Evolutionary conservation across 2,888 invertebrate genomes (phyloP).

Genomic region (Gari tellinella): DNA sequence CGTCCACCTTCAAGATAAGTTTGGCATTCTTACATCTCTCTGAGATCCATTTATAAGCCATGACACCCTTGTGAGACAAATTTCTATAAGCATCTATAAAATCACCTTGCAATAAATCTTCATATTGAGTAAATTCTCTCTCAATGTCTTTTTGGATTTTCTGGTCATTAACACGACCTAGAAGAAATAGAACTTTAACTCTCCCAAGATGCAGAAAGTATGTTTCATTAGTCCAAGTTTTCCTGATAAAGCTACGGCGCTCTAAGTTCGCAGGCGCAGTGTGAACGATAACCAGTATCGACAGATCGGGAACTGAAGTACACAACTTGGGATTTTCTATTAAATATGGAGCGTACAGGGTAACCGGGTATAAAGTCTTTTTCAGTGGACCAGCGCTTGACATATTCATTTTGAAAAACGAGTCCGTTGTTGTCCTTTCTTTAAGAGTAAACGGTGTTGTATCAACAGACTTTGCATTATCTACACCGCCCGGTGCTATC

Average conservation of each 20-base stretch:
- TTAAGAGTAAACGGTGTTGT: too few relatives aligned
- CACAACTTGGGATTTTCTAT: constrained; percentile 48
- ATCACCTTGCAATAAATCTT: constrained; percentile 71
- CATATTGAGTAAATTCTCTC: constrained; percentile 53
- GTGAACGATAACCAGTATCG: constrained; percentile 57
- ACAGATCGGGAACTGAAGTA: constrained; percentile 26
- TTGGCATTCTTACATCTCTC: constrained; percentile 62
- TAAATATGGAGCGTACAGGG: constrained; percentile 33
- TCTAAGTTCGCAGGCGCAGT: constrained; percentile 59
- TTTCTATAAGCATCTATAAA: constrained; percentile 70
- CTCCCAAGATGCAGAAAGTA: constrained; percentile 50
- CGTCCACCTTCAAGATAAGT: constrained; percentile 68
- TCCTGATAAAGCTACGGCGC: constrained; percentile 53
- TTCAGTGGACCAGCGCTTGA: too few relatives aligned
- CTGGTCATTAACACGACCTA: constrained; percentile 55
- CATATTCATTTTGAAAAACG: too few relatives aligned
- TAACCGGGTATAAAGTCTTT: constrained; percentile 43
- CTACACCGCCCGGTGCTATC: too few relatives aligned
- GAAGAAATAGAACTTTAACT: constrained; percentile 60
- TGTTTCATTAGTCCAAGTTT: constrained; percentile 65
- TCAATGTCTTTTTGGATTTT: constrained; percentile 47
- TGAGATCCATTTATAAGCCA: constrained; percentile 71
- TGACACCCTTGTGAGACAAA: constrained; percentile 69
- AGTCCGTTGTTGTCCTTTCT: too few relatives aligned
- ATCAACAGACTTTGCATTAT: too few relatives aligned